Percentiles rank a stretch among this genome's conserved stretches.
Conservation (phyloP, 2,888 invertebrate species). For the Agrochola litura region DNA sequence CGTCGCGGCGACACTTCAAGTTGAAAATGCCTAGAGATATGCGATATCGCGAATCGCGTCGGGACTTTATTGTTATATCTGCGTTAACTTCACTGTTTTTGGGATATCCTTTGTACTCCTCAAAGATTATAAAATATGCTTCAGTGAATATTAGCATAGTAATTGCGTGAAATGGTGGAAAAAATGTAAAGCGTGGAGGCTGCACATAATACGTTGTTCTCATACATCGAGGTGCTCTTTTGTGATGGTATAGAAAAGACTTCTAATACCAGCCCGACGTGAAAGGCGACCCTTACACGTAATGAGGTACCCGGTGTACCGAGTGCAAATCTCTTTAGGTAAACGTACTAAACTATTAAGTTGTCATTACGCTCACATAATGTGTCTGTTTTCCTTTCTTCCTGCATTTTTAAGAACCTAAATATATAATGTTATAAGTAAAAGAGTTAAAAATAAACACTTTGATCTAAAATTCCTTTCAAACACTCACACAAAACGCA, state of each 20-base stretch:
- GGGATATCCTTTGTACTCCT: conserved; percentile 61
- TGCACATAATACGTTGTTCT: conserved; percentile 35
- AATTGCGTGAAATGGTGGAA: conserved; percentile 50
- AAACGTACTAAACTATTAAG: conserved; percentile 14
- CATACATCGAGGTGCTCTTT: conserved; percentile 39
- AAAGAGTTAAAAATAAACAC: neutral
- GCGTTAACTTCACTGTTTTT: conserved; percentile 60
- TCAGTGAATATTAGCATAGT: conserved; percentile 54
- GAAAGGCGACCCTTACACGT: conserved; percentile 45
- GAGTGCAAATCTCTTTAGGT: conserved; percentile 17
- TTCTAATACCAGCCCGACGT: conserved; percentile 39
- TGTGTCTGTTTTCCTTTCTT: neutral
- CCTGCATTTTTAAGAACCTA: neutral
- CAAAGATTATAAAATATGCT: conserved; percentile 62
- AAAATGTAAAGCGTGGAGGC: conserved; percentile 40
- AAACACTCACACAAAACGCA: conserved; percentile 31
- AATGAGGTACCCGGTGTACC: conserved; percentile 53
- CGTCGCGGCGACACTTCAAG: conserved; percentile 65
- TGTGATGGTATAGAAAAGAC: conserved; percentile 55
- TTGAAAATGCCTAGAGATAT: conserved; percentile 64
- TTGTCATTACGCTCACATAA: neutral
- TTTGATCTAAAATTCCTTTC: conserved; percentile 35
- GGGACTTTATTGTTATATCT: conserved; percentile 68
- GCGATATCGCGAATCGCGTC: conserved; percentile 68
- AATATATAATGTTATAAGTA: neutral